Conservation (phyloP, 2,797 vertebrate genomes). For the Coregonus ussuriensis region DNA sequence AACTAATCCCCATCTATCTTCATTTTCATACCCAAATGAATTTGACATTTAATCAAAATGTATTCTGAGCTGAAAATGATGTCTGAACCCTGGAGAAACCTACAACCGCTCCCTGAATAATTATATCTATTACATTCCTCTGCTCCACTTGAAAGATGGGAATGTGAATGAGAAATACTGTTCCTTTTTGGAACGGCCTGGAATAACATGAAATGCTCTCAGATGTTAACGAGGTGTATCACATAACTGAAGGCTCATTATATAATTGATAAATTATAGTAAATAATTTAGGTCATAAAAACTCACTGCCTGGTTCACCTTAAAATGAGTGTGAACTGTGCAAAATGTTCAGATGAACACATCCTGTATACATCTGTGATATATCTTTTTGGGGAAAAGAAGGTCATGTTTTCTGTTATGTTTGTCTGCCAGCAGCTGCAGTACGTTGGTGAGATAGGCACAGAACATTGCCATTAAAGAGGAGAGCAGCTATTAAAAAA, state of each 20-base stretch:
- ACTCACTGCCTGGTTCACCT: neutral
- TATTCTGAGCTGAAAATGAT: neutral
- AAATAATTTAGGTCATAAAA: neutral
- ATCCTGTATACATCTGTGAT: too few relatives aligned
- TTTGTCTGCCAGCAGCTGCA: too few relatives aligned
- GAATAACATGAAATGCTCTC: neutral
- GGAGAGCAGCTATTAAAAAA: neutral
- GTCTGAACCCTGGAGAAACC: neutral
- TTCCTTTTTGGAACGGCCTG: neutral
- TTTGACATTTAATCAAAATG: neutral
- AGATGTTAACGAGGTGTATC: conserved; percentile 1
- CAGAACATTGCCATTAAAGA: neutral
- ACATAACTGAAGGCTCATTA: neutral
- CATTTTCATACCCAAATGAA: neutral
- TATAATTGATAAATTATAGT: neutral
- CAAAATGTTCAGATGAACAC: neutral
- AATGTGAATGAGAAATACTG: neutral
- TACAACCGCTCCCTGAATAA: neutral
- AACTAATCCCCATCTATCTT: neutral
- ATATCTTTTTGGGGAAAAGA: too few relatives aligned
- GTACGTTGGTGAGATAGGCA: neutral
- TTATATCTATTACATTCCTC: neutral
- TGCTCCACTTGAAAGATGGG: neutral
- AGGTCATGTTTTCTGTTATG: too few relatives aligned
- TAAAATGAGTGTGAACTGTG: neutral